Conservation (phyloP, 2,888 invertebrate genomes). For the Laothoe populi region DNA sequence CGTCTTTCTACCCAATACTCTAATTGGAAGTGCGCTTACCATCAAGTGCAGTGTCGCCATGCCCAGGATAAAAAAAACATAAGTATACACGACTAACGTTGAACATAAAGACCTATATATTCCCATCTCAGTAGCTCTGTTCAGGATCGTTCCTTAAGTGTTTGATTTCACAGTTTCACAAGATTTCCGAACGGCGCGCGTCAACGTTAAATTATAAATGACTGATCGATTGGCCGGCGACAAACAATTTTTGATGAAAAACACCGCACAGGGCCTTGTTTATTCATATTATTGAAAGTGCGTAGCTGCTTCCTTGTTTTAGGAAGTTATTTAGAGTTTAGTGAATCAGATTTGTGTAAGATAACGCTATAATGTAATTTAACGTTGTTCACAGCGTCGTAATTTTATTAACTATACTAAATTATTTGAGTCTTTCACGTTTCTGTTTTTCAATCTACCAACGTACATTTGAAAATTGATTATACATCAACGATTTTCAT, state of each 20-base stretch:
- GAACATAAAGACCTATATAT: too few relatives aligned
- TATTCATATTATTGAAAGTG: conserved; percentile 13
- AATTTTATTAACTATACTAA: neutral
- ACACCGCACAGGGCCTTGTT: neutral
- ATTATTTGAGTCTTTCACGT: too few relatives aligned
- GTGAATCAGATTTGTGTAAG: neutral
- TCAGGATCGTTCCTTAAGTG: neutral
- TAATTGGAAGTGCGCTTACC: too few relatives aligned
- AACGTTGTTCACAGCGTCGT: neutral
- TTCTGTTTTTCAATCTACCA: too few relatives aligned
- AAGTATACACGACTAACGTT: too few relatives aligned
- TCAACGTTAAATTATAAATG: conserved; percentile 21
- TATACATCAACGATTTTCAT: too few relatives aligned
- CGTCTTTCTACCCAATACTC: too few relatives aligned
- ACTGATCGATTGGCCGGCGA: conserved; percentile 18
- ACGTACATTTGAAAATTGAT: too few relatives aligned
- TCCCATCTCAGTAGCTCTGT: neutral
- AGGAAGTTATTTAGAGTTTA: too few relatives aligned
- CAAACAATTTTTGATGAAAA: conserved; percentile 21
- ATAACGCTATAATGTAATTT: neutral
- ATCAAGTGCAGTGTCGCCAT: too few relatives aligned
- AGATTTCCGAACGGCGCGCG: neutral
- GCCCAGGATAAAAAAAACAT: too few relatives aligned
- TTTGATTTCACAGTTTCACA: neutral
- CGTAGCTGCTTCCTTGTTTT: neutral